phyloP scores from a whole-genome alignment of 2,888 invertebrate genomes.

The Macrophya annulata region DNA sequence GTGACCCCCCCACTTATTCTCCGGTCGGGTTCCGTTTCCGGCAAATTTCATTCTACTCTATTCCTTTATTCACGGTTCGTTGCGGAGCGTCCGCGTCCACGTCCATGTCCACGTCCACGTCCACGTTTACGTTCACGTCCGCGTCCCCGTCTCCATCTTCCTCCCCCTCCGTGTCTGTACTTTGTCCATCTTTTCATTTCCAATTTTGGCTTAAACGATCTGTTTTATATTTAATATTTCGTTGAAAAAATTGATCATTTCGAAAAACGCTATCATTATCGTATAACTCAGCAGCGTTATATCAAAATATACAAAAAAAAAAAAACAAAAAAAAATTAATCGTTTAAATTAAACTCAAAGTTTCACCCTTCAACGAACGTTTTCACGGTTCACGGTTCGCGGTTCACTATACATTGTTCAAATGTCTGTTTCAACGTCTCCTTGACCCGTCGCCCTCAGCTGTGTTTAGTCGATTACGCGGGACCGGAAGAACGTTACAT shows the following conservation, averaged over 20 bases:
- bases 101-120: background rate
- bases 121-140: background rate
- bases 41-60: constrained; percentile 36
- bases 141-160: background rate
- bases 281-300: no score
- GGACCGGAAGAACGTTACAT: constrained; percentile 53
- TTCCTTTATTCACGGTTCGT: constrained; percentile 44
- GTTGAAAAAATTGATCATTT: no score
- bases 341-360: constrained; percentile 7
- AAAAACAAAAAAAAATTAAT: constrained; percentile 17
- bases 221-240: background rate
- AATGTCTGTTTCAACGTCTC: constrained; percentile 28
- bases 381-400: constrained; percentile 49
- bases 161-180: no score
- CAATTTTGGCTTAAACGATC: background rate
- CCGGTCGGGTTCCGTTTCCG: constrained; percentile 42
- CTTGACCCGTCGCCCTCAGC: constrained; percentile 47
- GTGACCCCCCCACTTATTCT: constrained; percentile 1
- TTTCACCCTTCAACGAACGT: constrained; percentile 22
- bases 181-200: background rate
- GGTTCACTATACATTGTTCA: constrained; percentile 7
- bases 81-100: constrained; percentile 8
- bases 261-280: background rate
- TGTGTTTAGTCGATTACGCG: constrained; percentile 51
- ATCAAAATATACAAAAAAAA: no score